Percentiles rank a stretch among this genome's conserved stretches.
phyloP scores from a whole-genome alignment of 2,888 invertebrate genomes.

The Drosophila bunnanda region DNA sequence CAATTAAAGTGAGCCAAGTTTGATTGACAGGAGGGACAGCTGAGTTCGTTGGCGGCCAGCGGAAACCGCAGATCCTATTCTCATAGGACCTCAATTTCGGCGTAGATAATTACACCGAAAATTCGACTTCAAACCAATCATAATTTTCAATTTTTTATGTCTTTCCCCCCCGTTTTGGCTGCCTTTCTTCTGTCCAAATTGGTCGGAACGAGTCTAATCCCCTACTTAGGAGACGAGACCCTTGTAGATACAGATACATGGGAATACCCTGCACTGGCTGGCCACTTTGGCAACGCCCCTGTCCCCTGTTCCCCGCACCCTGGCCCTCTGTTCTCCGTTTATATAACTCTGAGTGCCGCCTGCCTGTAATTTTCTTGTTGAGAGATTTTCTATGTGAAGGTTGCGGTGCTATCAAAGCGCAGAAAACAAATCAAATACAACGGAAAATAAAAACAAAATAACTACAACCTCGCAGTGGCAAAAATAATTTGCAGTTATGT shows the following conservation, averaged over 20 bases:
- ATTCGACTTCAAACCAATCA: conserved; percentile 56
- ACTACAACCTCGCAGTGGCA: conserved; percentile 75
- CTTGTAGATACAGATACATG: conserved; percentile 7
- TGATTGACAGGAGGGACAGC: conserved; percentile 52
- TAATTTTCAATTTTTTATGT: conserved; percentile 54
- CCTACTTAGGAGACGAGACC: conserved; percentile 45
- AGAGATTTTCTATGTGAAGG: conserved; percentile 84
- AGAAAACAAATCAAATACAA: conserved; percentile 15
- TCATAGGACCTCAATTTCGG: conserved; percentile 65
- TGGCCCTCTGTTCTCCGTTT: conserved; percentile 20
- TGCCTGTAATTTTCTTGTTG: conserved; percentile 82
- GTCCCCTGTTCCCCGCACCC: conserved; percentile 35
- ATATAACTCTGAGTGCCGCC: conserved; percentile 24
- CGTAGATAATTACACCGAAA: conserved; percentile 58
- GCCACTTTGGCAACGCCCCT: conserved; percentile 31
- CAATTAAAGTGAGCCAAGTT: conserved; percentile 9
- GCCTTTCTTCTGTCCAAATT: conserved; percentile 38
- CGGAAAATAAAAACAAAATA: conserved; percentile 3
- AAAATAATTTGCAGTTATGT: conserved; percentile 72
- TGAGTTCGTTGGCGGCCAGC: conserved; percentile 26
- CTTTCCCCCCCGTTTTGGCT: conserved; percentile 47
- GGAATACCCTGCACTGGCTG: conserved; percentile 26
- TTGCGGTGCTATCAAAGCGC: conserved; percentile 60
- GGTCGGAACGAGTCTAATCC: conserved; percentile 62
- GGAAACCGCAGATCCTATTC: conserved; percentile 65